phyloP scores from a whole-genome alignment of 1,140 invertebrate species.

The Homalodisca vitripennis region DNA sequence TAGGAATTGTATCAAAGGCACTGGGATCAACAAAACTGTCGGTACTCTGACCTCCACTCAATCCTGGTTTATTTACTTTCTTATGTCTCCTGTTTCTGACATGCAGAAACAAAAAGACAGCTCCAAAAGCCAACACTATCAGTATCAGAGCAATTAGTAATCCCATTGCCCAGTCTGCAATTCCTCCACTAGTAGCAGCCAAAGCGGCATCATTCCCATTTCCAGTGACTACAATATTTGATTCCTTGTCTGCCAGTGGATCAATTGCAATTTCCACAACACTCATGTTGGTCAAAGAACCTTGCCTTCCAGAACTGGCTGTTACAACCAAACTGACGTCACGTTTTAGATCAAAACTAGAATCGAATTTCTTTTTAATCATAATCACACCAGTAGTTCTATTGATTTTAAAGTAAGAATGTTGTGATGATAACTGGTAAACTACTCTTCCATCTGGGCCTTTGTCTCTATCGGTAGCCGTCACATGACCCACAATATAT shows the following conservation, averaged over 20 bases:
- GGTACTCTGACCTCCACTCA: conserved; percentile 56
- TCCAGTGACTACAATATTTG: conserved; percentile 55
- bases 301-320: conserved; percentile 83
- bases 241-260: conserved; percentile 58
- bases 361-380: conserved; percentile 71
- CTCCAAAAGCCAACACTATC: conserved; percentile 75
- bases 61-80: conserved; percentile 73
- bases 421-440: conserved; percentile 80
- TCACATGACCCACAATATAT: conserved; percentile 80
- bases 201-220: conserved; percentile 53
- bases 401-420: conserved; percentile 89
- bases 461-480: conserved; percentile 86
- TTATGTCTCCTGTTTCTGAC: conserved; percentile 78
- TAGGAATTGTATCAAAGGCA: conserved; percentile 85
- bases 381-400: conserved; percentile 84
- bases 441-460: conserved; percentile 89
- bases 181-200: conserved; percentile 58
- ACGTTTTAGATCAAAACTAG: conserved; percentile 59
- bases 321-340: conserved; percentile 77
- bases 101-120: conserved; percentile 78
- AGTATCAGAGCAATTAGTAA: conserved; percentile 78
- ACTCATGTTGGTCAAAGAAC: conserved; percentile 80
- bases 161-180: conserved; percentile 86
- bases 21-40: conserved; percentile 81
- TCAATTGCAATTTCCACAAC: conserved; percentile 83